Evolutionary conservation across 2,888 invertebrate genomes (phyloP).

Genomic region (Thereva nobilitata): DNA sequence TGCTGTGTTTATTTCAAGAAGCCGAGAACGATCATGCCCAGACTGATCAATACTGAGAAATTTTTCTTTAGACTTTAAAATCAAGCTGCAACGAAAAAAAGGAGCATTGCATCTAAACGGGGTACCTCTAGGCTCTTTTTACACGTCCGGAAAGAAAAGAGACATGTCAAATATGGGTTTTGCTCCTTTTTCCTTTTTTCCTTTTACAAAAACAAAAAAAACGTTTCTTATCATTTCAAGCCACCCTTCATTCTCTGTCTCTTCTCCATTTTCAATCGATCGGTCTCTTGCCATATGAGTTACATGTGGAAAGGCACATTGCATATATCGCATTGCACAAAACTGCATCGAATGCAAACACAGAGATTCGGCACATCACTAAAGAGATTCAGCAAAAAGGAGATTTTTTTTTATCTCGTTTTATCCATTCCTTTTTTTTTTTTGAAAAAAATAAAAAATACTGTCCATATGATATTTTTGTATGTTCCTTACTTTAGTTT

Average conservation of each 20-base stretch:
- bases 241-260: slow-evolving; percentile 17
- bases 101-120: slow-evolving; percentile 26
- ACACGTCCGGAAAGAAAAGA: slow-evolving; percentile 24
- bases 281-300: background rate
- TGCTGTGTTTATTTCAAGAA: background rate
- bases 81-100: slow-evolving; percentile 13
- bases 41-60: slow-evolving; percentile 30
- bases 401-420: slow-evolving; percentile 9
- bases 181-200: slow-evolving; percentile 21
- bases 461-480: slow-evolving; percentile 31
- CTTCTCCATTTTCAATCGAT: slow-evolving; percentile 20
- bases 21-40: slow-evolving; percentile 22
- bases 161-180: slow-evolving; percentile 31
- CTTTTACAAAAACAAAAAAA: no score
- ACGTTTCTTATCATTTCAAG: slow-evolving; percentile 17
- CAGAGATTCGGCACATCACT: slow-evolving; percentile 18
- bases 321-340: slow-evolving; percentile 1
- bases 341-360: slow-evolving; percentile 14
- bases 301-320: slow-evolving; percentile 7
- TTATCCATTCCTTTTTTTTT: slow-evolving; percentile 22
- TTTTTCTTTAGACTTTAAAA: background rate
- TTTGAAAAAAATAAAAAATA: no score
- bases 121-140: slow-evolving; percentile 25
- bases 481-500: slow-evolving; percentile 21
- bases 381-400: slow-evolving; percentile 11